Evolutionary conservation across 2,797 vertebrate genomes (phyloP), one percentile per base, ranked within the genome.

Genomic region (Iguana delicatissima): DNA sequence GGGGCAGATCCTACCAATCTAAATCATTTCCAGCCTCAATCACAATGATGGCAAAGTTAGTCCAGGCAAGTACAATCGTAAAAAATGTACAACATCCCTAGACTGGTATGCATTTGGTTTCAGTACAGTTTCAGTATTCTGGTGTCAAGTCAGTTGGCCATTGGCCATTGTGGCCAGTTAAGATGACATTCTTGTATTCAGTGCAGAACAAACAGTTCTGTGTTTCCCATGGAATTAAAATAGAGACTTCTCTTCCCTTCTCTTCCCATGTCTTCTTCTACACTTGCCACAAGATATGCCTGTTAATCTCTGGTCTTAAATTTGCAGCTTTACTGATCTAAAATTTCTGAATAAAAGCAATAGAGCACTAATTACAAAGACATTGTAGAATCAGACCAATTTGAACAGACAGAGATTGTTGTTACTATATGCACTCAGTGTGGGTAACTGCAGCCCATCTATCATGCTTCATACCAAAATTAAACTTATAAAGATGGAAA

Each of bases 241-340:
- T 0, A 89, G 55, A 62, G n/a, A 20, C 0, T 3, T 29, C 20
- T 64, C 4, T 32, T 35, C 55, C n/a, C 0, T 67, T 77, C 18
- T 73, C 26, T 86, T 32, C 0, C 62, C 86, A 0, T 26, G 20
- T 79, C 1, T 24, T 32, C n/a, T 52, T 50, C 9, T 77, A 20
- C 67, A 0, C 1, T 87, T 6, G 87, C 0, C 87, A 80, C 85
- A 80, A 83, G 35, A 1, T 57, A 1, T 1, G 16, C 79, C 29
- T 35, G 1, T 55, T 50, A 62, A 4, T 1, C 4, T 89, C 59
- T 32, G 59, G 0, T 2, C 59, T 8, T 2, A 4, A 0, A 0
- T 82, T 35, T 0, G 1, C 50, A 84, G 16, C 14, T 64, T 69
- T 86, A 86, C 62, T 91, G 80, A 16, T 89, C 74, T 84, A 29